Conservation (phyloP, 2,888 invertebrate genomes). For the Dryobota labecula region DNA sequence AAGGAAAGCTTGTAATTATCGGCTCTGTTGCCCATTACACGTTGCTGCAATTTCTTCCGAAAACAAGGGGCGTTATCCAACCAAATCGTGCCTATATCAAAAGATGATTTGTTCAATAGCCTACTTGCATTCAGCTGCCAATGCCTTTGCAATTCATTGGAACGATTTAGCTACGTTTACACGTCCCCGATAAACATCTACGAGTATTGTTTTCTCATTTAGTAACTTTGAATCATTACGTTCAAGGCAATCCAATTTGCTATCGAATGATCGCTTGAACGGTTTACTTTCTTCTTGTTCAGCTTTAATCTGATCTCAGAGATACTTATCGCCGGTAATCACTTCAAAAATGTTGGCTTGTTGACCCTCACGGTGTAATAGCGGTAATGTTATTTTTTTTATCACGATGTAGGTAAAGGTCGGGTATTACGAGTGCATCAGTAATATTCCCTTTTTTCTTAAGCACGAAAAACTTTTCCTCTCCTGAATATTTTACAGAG, state of each 20-base stretch:
- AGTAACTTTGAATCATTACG: conserved; percentile 76
- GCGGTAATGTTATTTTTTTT: conserved; percentile 49
- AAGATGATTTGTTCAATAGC: conserved; percentile 51
- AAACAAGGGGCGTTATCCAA: conserved; percentile 59
- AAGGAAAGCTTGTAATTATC: conserved; percentile 74
- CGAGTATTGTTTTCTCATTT: conserved; percentile 65
- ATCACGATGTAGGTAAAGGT: conserved; percentile 49
- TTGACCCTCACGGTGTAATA: conserved; percentile 61
- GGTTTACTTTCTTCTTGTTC: conserved; percentile 76
- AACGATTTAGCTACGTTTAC: conserved; percentile 72
- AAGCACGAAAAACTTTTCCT: not conserved
- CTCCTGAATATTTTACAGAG: conserved; percentile 49
- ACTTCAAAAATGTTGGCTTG: conserved; percentile 58
- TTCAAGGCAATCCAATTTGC: conserved; percentile 65
- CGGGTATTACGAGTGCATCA: conserved; percentile 31
- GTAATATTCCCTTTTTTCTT: conserved; percentile 16
- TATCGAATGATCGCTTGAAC: conserved; percentile 70
- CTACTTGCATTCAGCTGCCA: conserved; percentile 40
- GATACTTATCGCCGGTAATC: conserved; percentile 64
- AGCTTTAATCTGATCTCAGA: conserved; percentile 66
- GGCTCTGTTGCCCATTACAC: conserved; percentile 52
- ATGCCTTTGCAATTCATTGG: conserved; percentile 66
- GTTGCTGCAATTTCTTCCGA: conserved; percentile 60
- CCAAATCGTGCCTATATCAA: conserved; percentile 65
- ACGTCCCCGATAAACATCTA: conserved; percentile 75